Percentiles rank a stretch among this genome's conserved stretches.
Conservation (phyloP, 2,797 vertebrate species). For the Meda fulgida region DNA sequence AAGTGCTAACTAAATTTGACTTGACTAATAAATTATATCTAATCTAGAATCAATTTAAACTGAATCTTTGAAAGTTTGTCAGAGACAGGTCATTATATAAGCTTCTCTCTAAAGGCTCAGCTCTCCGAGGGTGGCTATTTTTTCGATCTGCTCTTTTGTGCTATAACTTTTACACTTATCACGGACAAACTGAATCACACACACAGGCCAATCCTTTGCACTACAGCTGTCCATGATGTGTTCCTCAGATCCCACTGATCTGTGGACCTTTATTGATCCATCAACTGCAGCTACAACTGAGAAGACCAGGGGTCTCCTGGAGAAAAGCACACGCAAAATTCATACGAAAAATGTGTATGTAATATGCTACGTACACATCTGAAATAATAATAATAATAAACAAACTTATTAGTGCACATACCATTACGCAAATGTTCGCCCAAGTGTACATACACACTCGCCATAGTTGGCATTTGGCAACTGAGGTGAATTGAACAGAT, state of each 20-base stretch:
- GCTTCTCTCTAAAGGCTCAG: neutral
- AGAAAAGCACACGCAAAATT: neutral
- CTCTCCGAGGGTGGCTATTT: neutral
- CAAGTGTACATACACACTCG: neutral
- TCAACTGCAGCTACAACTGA: neutral
- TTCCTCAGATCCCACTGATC: slow-evolving; percentile 35
- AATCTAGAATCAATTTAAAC: neutral
- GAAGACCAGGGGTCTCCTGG: neutral
- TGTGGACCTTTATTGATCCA: slow-evolving; percentile 7
- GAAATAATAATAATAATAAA: slow-evolving; percentile 2
- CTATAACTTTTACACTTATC: slow-evolving; percentile 6
- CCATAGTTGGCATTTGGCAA: neutral
- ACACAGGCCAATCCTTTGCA: neutral
- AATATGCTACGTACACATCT: neutral
- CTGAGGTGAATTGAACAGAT: neutral
- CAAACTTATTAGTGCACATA: neutral
- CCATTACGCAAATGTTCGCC: neutral
- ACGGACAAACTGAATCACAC: neutral
- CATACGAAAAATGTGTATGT: neutral
- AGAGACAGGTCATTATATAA: neutral
- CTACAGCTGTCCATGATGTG: slow-evolving; percentile 23
- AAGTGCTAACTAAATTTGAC: neutral
- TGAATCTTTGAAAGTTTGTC: neutral
- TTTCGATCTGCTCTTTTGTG: slow-evolving; percentile 40
- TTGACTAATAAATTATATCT: neutral